Percentiles rank a stretch among this genome's conserved stretches.
phyloP scores from a whole-genome alignment of 2,797 vertebrate species.

The Acestrorhynchus altus region DNA sequence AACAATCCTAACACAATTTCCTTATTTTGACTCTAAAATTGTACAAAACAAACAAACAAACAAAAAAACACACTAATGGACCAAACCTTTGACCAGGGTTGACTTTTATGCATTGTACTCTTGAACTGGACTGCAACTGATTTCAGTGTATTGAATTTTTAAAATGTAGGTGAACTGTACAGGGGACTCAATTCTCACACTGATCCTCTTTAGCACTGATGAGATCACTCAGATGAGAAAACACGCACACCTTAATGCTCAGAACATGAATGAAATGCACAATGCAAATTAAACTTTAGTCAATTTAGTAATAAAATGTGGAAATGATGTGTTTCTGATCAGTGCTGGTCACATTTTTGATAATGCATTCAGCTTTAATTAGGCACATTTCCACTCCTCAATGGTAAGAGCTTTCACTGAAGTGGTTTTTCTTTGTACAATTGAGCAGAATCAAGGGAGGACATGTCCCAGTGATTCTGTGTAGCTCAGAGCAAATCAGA shows the following conservation, averaged over 20 bases:
- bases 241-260: constrained; percentile 14
- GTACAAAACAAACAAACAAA: no score
- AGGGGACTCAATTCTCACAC: no score
- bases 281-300: constrained; percentile 49
- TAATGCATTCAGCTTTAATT: constrained; percentile 82
- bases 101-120: no score
- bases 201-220: no score
- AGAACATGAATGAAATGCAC: constrained; percentile 48
- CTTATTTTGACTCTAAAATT: no score
- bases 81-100: no score
- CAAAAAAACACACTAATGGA: no score
- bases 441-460: constrained; percentile 56
- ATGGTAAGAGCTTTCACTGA: constrained; percentile 72
- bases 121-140: no score
- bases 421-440: constrained; percentile 10
- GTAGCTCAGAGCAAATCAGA: constrained; percentile 72
- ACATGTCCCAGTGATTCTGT: constrained; percentile 61
- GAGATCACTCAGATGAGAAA: not conserved
- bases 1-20: no score
- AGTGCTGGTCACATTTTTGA: constrained; percentile 67
- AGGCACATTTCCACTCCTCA: constrained; percentile 78
- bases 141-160: no score
- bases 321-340: constrained; percentile 67
- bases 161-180: no score
- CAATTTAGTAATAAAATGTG: constrained; percentile 70